Base-by-base conservation (phyloP, 2,888 invertebrate genomes). In the Drosophila buzzatii region DNA sequence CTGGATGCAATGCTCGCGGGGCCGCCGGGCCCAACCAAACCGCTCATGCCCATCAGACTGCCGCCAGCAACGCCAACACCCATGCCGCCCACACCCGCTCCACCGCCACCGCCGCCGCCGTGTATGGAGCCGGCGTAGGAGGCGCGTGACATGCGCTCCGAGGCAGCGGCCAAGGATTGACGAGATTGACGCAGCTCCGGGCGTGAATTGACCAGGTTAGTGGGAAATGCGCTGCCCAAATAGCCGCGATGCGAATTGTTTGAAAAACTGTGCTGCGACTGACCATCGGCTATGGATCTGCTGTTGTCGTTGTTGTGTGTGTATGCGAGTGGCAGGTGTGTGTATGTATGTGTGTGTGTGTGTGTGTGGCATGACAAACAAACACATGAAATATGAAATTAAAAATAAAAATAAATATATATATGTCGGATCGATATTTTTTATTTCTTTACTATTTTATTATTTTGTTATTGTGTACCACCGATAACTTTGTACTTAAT, bases 261-360 rank as follows among this genome's bases (percentile, higher is more conserved):
- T 69, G 97, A 96, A 93, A 97, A 97, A 92, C 97, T 97, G 92
- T 97, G 96, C 92, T 97, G 97, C 64, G 97, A 97, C 93, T 97
- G 97, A 71, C 97, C 97, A 92, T 98, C 97, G 72, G 97, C 97
- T 82, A 97, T 95, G 73, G 97, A 97, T 89, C 97, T 95, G 82
- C 76, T 72, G 49, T 39, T 44, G 37, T 20, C 33, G 42, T 31
- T 33, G 31, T 56, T 18, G 47, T 23, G 27, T n/a, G n/a, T 27
- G 27, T 27, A 27, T 27, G 27, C 27, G 27, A 27, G 27, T 27
- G n/a, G n/a, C n/a, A n/a, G n/a, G 39, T 10, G 23, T n/a, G 55
- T 35, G n/a, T 45, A n/a, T 45, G 23, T 16, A 16, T 23, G 23
- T 23, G 4, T 23, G 23, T 23, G 23, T 23, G 20, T 37, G 31